phyloP scores from a whole-genome alignment of 2,113 vertebrate species.

The Indicator indicator region DNA sequence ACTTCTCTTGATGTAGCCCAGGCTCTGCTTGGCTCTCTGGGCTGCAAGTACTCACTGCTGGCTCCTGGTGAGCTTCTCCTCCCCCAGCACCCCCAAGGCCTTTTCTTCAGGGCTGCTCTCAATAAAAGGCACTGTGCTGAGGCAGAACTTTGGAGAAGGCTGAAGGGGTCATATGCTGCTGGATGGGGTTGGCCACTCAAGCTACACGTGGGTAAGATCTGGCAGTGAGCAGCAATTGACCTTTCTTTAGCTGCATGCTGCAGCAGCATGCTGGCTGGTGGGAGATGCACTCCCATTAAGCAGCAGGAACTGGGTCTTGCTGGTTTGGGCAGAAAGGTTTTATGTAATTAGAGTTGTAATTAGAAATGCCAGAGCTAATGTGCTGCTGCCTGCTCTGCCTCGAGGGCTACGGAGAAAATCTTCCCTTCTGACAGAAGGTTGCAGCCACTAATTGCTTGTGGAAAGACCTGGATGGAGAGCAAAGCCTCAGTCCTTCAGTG shows the following conservation, averaged over 20 bases:
- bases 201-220: slow-evolving; percentile 44
- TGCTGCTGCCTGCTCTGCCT: slow-evolving; percentile 54
- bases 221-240: slow-evolving; percentile 44
- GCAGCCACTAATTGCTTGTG: slow-evolving; percentile 17
- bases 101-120: no score
- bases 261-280: slow-evolving; percentile 37
- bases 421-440: slow-evolving; percentile 62
- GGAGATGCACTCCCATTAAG: slow-evolving; percentile 60
- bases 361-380: slow-evolving; percentile 71
- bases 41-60: no score
- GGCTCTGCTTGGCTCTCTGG: no score
- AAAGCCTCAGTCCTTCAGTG: slow-evolving; percentile 32
- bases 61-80: no score
- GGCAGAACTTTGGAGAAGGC: slow-evolving; percentile 35
- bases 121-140: background rate
- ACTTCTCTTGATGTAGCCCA: no score
- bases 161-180: background rate
- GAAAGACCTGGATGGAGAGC: slow-evolving; percentile 51
- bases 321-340: slow-evolving; percentile 66
- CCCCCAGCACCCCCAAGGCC: no score
- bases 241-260: slow-evolving; percentile 54
- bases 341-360: slow-evolving; percentile 69
- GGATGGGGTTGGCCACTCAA: slow-evolving; percentile 7
- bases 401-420: slow-evolving; percentile 35
- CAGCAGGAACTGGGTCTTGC: slow-evolving; percentile 65